A percentile compares a stretch with the other conserved stretches of the same genome.
Conservation (phyloP, 2,113 vertebrate species). For the Peromyscus maniculatus region DNA sequence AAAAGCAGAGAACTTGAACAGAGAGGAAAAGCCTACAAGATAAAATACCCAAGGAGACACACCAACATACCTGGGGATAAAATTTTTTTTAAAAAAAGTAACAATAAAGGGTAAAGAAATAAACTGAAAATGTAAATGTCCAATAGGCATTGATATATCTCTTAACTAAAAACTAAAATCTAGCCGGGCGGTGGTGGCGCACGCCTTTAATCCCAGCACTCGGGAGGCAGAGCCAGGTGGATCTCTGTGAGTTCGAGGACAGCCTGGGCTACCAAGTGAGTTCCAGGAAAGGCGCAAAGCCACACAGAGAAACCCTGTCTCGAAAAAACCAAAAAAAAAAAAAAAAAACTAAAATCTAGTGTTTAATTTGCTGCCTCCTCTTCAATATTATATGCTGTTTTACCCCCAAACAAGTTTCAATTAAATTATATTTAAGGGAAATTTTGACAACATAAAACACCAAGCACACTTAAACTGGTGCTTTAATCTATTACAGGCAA, state of each 20-base stretch:
- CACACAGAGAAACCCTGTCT: too few relatives aligned
- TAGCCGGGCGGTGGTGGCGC: too few relatives aligned
- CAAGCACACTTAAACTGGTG: background rate
- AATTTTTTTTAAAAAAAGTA: too few relatives aligned
- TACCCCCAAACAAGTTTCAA: conserved; percentile 1
- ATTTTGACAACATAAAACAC: conserved; percentile 4
- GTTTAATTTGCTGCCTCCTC: background rate
- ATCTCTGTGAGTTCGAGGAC: too few relatives aligned
- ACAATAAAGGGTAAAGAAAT: background rate
- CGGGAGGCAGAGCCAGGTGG: too few relatives aligned
- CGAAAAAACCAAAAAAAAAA: too few relatives aligned
- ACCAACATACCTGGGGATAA: background rate
- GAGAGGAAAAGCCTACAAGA: background rate
- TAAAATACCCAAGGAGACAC: conserved; percentile 30
- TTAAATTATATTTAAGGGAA: background rate
- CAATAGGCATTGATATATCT: background rate
- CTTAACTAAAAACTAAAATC: background rate
- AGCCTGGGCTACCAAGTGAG: too few relatives aligned
- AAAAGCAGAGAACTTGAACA: background rate
- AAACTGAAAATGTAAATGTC: background rate
- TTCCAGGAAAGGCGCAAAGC: too few relatives aligned
- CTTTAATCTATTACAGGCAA: background rate
- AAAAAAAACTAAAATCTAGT: background rate
- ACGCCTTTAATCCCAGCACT: too few relatives aligned
- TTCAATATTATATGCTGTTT: background rate